Evolutionary conservation across 1,140 invertebrate genomes (phyloP), one percentile per base, ranked within the genome.

Genomic region (Probaryconus sp.): DNA sequence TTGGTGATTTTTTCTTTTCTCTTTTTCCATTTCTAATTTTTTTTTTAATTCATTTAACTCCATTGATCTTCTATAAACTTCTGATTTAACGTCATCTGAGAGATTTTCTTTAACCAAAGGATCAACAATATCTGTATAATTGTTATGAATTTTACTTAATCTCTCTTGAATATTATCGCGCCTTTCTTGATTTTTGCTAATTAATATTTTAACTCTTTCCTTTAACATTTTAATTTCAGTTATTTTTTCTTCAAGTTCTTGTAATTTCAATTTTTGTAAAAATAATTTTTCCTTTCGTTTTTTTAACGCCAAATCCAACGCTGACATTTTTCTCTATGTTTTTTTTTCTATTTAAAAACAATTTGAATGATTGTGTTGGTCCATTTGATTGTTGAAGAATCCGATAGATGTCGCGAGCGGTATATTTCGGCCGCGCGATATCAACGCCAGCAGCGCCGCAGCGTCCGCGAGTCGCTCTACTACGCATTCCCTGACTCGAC

Each of bases 401-500:
- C 13, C 21, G 51, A 13, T 4, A 42, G 45, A 42, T 63, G 58
- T 13, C 45, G 26, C 11, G 4, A 16, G 5, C 1, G 9, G n/a
- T 4, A 9, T 11, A 3, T 20, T 40, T 53, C 10, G 0, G 21
- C 18, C 14, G 2, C 0, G 48, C 5, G 13, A 64, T 11, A 24
- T 43, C 9, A 3, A 47, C 40, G 51, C 20, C 14, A 69, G 48
- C 47, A 40, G 45, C 42, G 68, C 58, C 28, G 43, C 43, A 55
- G 48, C 42, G 30, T 63, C 31, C 56, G 67, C 56, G 48, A 61
- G n/a, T n/a, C 33, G 37, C 42, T 50, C 51, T 71, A 71, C 68
- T 71, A 71, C 68, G 68, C 68, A 71, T 71, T 71, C 68, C 50
- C 48, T 43, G 58, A 71, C 35, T 63, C 28, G 68, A 71, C 43